These are phyloP conservation scores for Heterochromis multidens DNA, from an alignment of 2,113 vertebrate genomes.

Conservation along the genomic window DNA sequence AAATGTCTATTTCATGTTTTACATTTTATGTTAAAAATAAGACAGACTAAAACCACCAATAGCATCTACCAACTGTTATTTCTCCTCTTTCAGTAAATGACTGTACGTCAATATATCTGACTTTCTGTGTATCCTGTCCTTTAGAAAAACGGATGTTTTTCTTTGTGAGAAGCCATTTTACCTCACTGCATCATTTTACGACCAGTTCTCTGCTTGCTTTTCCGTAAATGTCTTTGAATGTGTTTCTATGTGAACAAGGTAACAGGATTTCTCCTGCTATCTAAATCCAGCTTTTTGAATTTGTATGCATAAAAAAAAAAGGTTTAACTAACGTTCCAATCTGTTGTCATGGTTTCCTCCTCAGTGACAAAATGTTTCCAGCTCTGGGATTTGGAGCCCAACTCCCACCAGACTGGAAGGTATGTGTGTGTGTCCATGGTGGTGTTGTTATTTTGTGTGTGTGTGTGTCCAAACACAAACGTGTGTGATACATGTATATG, in stretches of 20 bases:
- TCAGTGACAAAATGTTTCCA: constrained; percentile 98
- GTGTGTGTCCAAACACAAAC: neutral
- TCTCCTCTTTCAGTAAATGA: neutral
- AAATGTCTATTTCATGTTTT: neutral
- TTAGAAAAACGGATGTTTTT: neutral
- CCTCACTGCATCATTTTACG: neutral
- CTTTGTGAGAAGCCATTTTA: neutral
- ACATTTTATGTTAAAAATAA: neutral
- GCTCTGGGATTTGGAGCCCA: constrained; percentile 97
- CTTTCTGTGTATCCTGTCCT: neutral
- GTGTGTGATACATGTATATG: neutral
- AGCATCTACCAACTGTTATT: neutral
- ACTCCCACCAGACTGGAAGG: constrained; percentile 98
- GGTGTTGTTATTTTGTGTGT: neutral
- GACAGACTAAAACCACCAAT: neutral
- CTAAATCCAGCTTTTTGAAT: constrained; percentile 50
- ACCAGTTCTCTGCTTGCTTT: neutral
- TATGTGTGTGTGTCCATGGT: constrained; percentile 66
- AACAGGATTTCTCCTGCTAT: constrained; percentile 36
- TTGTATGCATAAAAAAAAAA: constrained; percentile 1
- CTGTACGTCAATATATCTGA: neutral
- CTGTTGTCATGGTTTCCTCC: constrained; percentile 69
- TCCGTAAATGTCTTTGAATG: constrained; percentile 3
- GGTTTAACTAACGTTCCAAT: constrained; percentile 45
- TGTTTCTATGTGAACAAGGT: constrained; percentile 20